A percentile compares a stretch with the other conserved stretches of the same genome.
These are phyloP conservation scores for Xestia c-nigrum DNA, from an alignment of 2,888 invertebrate species.

Conservation along the genomic window DNA sequence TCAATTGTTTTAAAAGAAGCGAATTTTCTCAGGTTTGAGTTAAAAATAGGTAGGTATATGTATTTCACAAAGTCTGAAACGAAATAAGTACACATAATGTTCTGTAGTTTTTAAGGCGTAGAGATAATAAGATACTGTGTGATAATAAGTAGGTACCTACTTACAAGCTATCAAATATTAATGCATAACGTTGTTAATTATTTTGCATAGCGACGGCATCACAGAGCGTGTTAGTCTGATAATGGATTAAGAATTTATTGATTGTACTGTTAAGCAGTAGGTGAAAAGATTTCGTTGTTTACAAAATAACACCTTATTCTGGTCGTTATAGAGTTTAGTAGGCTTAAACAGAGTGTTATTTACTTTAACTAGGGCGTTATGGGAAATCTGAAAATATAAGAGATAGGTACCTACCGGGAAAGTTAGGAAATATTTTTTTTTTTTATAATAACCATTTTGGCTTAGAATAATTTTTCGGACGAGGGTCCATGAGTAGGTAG, in stretches of 20 bases:
- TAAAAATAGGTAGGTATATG: too few relatives aligned
- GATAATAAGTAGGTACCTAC: not conserved
- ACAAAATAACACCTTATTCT: not conserved
- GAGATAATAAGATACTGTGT: conserved; percentile 4
- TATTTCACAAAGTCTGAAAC: not conserved
- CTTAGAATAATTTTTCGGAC: too few relatives aligned
- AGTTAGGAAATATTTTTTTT: not conserved
- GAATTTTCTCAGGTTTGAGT: not conserved
- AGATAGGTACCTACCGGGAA: not conserved
- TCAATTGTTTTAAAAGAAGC: not conserved
- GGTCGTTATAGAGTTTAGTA: not conserved
- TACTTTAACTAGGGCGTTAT: not conserved
- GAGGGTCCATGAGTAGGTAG: too few relatives aligned
- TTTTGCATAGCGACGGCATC: not conserved
- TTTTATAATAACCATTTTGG: too few relatives aligned
- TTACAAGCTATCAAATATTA: too few relatives aligned
- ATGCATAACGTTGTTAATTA: not conserved
- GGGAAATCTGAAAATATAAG: not conserved
- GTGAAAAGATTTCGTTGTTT: not conserved
- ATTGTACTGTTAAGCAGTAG: not conserved
- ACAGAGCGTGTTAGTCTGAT: not conserved
- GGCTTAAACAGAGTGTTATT: not conserved
- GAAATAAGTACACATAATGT: too few relatives aligned
- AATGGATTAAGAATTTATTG: not conserved
- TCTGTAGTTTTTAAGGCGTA: not conserved